Conservation (phyloP, 1,140 invertebrate genomes). For the Plutomurus gul region DNA sequence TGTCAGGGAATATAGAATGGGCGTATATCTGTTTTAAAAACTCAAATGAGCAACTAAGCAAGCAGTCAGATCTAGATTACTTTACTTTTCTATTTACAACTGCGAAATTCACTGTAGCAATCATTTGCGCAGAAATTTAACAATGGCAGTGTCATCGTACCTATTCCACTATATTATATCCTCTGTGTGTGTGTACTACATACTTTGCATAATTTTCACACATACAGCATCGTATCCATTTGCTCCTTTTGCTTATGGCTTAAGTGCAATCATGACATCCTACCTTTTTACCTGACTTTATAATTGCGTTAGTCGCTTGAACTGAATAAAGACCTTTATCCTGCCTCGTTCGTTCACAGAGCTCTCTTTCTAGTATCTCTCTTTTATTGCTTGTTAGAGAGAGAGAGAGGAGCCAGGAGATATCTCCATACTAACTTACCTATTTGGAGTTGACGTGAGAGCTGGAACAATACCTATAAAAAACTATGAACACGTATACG, state of each 20-base stretch:
- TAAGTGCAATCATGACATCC: constrained; percentile 17
- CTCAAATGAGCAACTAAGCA: constrained; percentile 9
- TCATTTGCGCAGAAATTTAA: constrained; percentile 18
- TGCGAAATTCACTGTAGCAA: neutral
- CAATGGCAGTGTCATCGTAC: too few species aligned
- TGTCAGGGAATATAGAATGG: constrained; percentile 1
- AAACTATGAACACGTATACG: too few species aligned
- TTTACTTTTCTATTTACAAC: constrained; percentile 22
- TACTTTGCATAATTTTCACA: neutral
- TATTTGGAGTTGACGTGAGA: neutral
- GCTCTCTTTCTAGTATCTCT: neutral
- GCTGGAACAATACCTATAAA: too few species aligned
- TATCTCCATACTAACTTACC: neutral
- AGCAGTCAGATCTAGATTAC: constrained; percentile 16
- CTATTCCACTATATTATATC: too few species aligned
- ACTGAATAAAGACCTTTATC: constrained; percentile 17
- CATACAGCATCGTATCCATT: neutral
- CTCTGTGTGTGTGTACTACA: neutral
- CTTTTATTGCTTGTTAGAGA: neutral
- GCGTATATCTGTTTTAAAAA: constrained; percentile 8
- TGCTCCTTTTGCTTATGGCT: constrained; percentile 8
- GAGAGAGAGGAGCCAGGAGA: neutral
- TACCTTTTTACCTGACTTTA: neutral
- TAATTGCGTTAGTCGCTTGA: neutral
- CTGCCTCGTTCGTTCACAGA: constrained; percentile 7